Conservation (phyloP, 2,888 invertebrate genomes). For the Dicranocentrus wangi region DNA sequence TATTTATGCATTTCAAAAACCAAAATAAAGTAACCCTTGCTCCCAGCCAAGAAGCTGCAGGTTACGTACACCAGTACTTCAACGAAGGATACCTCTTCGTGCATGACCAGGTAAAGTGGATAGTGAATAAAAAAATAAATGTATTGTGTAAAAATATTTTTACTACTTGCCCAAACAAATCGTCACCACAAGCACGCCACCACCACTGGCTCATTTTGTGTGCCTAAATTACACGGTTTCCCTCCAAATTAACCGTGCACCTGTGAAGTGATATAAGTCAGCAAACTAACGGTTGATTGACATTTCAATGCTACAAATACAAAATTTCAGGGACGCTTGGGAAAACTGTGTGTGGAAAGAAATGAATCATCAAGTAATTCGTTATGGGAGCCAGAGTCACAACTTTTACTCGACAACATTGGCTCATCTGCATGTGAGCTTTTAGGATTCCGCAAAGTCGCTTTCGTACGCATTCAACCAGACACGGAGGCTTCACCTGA, state of each 20-base stretch:
- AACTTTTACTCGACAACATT: conserved; percentile 71
- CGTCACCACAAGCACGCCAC: not conserved
- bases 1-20: no score
- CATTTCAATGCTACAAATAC: conserved; percentile 13
- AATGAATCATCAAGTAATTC: conserved; percentile 65
- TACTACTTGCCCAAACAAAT: conserved; percentile 9
- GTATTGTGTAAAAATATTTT: not conserved
- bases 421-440: conserved; percentile 72
- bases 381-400: conserved; percentile 69
- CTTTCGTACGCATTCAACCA: conserved; percentile 81
- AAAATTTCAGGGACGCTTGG: conserved; percentile 68
- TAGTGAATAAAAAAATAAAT: no score
- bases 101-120: conserved; percentile 78
- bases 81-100: conserved; percentile 89
- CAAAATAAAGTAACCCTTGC: conserved; percentile 83
- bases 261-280: no score
- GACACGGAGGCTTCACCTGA: conserved; percentile 77
- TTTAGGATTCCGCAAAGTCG: conserved; percentile 79
- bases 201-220: not conserved
- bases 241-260: no score
- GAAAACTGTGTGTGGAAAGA: conserved; percentile 71
- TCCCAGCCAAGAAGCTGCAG: conserved; percentile 80
- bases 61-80: conserved; percentile 77
- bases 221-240: no score
- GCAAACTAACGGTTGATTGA: conserved; percentile 25